Base-by-base conservation (phyloP, 2,888 invertebrate species). In the Microctonus aethiopoides region DNA sequence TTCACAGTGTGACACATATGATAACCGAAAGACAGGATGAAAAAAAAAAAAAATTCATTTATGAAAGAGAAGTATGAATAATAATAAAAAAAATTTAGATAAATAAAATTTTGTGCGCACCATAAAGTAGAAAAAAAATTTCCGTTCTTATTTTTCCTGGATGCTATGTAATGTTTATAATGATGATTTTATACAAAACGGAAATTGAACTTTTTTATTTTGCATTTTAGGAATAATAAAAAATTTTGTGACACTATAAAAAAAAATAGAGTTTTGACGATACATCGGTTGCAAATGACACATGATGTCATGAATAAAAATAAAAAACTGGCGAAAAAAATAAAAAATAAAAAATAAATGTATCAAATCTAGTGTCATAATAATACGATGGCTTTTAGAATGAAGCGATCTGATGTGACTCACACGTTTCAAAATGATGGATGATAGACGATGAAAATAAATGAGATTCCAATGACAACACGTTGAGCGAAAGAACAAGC, bases 381-480 rank as follows among this genome's bases (percentile, higher is more conserved):
- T 64, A 66, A 29, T 29, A 59, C 66, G 66, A 66, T 51, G 26
- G 57, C 57, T 57, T 39, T 66, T 46, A 46, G 11, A 20, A 46
- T 13, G 29, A 66, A 26, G n/a, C 29, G 41, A 41, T 41, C 41
- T 41, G 52, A 24, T 54, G 54, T 57, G 36, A n/a, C 29, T 59
- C 26, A 24, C 20, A 57, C 16, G 34, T 57, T 32, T 10, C n/a
- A 41, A 11, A 29, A 41, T 66, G 66, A 66, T 66, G 39, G 46
- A 66, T 66, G 20, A 46, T 29, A 16, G n/a, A 20, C 34, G 41
- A 59, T 59, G 66, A 29, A 66, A 66, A 66, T 66, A 57, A 66
- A 66, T 66, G 66, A 66, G 41, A 41, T 41, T 66, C 41, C 66
- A 46, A 59, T 66, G 46, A 66, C 57, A 59, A 46, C 29, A 26